phyloP scores from a whole-genome alignment of 1,140 invertebrate genomes.

The Orchestia grillus region DNA sequence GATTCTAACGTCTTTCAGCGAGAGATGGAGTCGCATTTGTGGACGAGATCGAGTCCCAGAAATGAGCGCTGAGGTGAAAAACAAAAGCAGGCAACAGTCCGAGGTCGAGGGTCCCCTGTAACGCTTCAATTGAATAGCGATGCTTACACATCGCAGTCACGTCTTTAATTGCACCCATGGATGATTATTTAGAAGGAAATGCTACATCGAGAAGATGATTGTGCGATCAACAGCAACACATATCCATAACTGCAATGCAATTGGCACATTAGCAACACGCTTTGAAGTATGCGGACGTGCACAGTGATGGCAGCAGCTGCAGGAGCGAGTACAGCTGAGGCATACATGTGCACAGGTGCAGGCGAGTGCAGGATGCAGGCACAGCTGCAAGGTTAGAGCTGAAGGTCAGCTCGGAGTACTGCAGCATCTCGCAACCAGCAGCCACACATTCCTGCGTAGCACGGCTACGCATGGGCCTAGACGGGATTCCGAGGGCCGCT shows the following conservation, averaged over 20 bases:
- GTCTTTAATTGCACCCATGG: too few relatives aligned
- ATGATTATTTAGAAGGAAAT: too few relatives aligned
- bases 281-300: neutral
- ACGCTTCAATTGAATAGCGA: too few relatives aligned
- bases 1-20: neutral
- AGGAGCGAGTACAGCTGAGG: neutral
- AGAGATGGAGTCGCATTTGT: neutral
- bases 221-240: neutral
- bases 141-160: too few relatives aligned
- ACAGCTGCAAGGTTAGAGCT: neutral
- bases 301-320: neutral
- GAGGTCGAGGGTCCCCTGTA: neutral
- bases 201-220: too few relatives aligned
- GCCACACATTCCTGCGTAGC: neutral
- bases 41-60: neutral
- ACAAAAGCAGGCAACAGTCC: neutral
- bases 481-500: neutral
- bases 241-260: neutral
- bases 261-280: neutral
- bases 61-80: neutral
- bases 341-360: neutral
- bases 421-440: neutral
- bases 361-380: neutral
- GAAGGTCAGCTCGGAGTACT: neutral
- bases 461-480: neutral